A percentile compares a stretch with the other conserved stretches of the same genome.
Evolutionary conservation across 2,888 invertebrate species (phyloP).

Genomic region (Junonia oenone): DNA sequence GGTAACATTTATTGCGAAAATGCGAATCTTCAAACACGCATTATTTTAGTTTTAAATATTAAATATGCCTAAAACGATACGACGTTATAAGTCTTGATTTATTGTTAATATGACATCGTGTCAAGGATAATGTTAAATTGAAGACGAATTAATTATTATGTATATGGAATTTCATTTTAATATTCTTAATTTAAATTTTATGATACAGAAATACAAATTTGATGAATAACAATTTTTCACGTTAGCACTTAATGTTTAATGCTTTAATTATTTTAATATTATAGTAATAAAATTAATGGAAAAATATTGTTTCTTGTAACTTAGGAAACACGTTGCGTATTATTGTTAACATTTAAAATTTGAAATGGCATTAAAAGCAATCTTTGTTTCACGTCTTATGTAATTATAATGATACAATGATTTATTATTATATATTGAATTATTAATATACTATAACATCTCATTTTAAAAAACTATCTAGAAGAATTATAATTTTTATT

Average conservation of each 20-base stretch:
- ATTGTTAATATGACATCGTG: slow-evolving; percentile 15
- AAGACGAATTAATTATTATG: slow-evolving; percentile 1
- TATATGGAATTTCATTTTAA: slow-evolving; percentile 2
- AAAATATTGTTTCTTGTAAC: too few relatives aligned
- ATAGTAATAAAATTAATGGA: not conserved
- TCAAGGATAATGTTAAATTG: slow-evolving; percentile 22
- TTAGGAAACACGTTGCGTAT: too few relatives aligned
- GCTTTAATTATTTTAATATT: not conserved
- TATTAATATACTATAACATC: too few relatives aligned
- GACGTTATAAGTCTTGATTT: slow-evolving; percentile 15
- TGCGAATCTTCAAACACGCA: not conserved
- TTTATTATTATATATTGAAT: too few relatives aligned
- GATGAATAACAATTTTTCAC: not conserved
- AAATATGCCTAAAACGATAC: not conserved
- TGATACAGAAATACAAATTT: not conserved
- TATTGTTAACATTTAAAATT: too few relatives aligned
- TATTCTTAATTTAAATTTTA: slow-evolving; percentile 1
- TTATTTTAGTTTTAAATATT: not conserved
- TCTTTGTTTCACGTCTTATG: too few relatives aligned
- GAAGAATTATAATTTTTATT: too few relatives aligned
- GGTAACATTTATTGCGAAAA: not conserved
- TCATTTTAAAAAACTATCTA: too few relatives aligned
- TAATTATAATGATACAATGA: too few relatives aligned
- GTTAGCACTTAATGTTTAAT: not conserved
- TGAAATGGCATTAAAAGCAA: too few relatives aligned